Evolutionary conservation across 2,797 vertebrate genomes (phyloP).

Genomic region (Fistularia commersonii): DNA sequence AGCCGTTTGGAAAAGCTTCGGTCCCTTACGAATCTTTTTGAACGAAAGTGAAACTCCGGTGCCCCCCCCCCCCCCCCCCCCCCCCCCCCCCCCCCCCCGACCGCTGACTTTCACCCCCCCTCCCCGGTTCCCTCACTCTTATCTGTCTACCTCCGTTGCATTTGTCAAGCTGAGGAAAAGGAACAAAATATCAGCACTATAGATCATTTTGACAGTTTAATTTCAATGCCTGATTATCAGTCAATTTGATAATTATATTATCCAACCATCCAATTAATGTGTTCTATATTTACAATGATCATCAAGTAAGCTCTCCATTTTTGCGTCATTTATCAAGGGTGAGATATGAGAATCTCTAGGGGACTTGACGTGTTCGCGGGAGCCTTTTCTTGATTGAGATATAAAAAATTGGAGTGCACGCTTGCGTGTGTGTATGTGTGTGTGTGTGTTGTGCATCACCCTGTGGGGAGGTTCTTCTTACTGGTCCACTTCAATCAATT

Average conservation of each 20-base stretch:
- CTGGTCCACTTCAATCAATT: slow-evolving; percentile 30
- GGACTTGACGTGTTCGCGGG: slow-evolving; percentile 39
- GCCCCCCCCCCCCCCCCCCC: no score
- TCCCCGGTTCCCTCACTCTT: slow-evolving; percentile 22
- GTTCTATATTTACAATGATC: slow-evolving; percentile 80
- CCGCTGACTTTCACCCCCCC: slow-evolving; percentile 12
- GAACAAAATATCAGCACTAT: slow-evolving; percentile 62
- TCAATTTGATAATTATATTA: slow-evolving; percentile 79
- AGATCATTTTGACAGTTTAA: slow-evolving; percentile 80
- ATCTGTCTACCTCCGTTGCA: slow-evolving; percentile 39
- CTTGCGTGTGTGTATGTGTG: slow-evolving; percentile 12
- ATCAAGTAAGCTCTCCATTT: slow-evolving; percentile 60
- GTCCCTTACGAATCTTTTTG: no score
- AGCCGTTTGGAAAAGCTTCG: no score
- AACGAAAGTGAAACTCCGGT: no score
- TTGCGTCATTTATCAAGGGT: slow-evolving; percentile 52
- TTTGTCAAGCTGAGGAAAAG: slow-evolving; percentile 43
- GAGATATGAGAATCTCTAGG: slow-evolving; percentile 48
- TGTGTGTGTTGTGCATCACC: slow-evolving; percentile 20
- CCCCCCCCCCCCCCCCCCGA: not conserved
- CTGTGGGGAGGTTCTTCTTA: slow-evolving; percentile 20
- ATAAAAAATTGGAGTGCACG: slow-evolving; percentile 23
- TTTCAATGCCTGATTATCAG: slow-evolving; percentile 77
- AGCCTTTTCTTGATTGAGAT: slow-evolving; percentile 50
- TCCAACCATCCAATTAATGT: slow-evolving; percentile 78